Evolutionary conservation across 2,888 invertebrate genomes (phyloP).

Genomic region (Caenorhabditis sp.): DNA sequence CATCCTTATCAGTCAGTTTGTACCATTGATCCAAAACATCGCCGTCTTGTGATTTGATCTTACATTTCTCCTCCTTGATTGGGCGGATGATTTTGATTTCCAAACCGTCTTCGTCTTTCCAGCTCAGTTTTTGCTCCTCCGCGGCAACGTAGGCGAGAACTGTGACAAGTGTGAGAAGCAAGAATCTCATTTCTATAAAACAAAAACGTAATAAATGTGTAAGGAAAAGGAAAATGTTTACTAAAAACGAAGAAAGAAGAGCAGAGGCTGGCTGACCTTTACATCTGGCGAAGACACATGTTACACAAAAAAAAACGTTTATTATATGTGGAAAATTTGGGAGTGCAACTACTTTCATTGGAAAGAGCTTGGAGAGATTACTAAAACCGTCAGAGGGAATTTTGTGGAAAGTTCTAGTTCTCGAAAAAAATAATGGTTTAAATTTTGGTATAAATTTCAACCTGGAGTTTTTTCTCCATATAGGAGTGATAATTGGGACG

Average conservation of each 20-base stretch:
- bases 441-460: no score
- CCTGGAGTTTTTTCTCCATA: no score
- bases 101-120: conserved; percentile 67
- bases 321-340: background rate
- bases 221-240: conserved; percentile 7
- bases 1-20: conserved; percentile 66
- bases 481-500: no score
- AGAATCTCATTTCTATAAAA: conserved; percentile 1
- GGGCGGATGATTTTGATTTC: conserved; percentile 68
- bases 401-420: no score
- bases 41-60: conserved; percentile 62
- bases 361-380: no score
- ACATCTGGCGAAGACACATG: conserved; percentile 1
- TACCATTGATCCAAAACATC: conserved; percentile 67
- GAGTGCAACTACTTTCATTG: background rate
- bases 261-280: conserved; percentile 4
- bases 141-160: conserved; percentile 24
- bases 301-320: background rate
- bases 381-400: no score
- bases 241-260: background rate
- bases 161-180: conserved; percentile 18
- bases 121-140: conserved; percentile 66
- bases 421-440: no score
- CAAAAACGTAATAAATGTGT: conserved; percentile 10
- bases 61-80: conserved; percentile 67